phyloP scores from a whole-genome alignment of 53 echinoderm and acorn worm genomes.

The Echinarachnius parma region DNA sequence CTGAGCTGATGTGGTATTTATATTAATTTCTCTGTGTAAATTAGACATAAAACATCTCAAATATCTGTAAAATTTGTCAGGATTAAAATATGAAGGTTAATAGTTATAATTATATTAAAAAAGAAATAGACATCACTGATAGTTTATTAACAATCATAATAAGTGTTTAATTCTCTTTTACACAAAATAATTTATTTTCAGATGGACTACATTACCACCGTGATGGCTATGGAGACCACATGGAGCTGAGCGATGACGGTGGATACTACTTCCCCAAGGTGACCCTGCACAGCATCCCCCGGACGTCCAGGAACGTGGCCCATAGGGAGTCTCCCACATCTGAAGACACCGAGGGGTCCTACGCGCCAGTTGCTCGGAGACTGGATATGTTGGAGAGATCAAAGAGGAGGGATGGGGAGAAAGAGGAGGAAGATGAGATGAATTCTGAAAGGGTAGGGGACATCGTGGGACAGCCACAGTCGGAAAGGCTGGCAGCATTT shows the following conservation, averaged over 20 bases:
- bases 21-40: no score
- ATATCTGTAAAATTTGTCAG: no score
- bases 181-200: no score
- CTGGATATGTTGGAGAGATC: not conserved
- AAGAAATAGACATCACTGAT: no score
- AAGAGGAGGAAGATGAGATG: not conserved
- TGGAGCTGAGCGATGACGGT: constrained; percentile 39
- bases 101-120: no score
- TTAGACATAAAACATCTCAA: no score
- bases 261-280: constrained; percentile 53
- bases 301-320: not conserved
- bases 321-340: not conserved
- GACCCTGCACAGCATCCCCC: constrained; percentile 44
- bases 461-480: constrained; percentile 1
- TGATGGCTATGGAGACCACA: constrained; percentile 10
- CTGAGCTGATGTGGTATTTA: no score
- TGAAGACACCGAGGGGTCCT: constrained; percentile 17
- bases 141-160: no score
- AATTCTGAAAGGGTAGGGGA: not conserved
- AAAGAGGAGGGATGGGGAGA: constrained; percentile 1
- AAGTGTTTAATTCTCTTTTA: no score
- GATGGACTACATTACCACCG: not conserved
- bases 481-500: no score
- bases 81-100: no score
- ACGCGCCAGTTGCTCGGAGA: not conserved